A percentile compares a stretch with the other conserved stretches of the same genome.
Conservation (phyloP, 2,888 invertebrate genomes). For the Abrostola triplasia region DNA sequence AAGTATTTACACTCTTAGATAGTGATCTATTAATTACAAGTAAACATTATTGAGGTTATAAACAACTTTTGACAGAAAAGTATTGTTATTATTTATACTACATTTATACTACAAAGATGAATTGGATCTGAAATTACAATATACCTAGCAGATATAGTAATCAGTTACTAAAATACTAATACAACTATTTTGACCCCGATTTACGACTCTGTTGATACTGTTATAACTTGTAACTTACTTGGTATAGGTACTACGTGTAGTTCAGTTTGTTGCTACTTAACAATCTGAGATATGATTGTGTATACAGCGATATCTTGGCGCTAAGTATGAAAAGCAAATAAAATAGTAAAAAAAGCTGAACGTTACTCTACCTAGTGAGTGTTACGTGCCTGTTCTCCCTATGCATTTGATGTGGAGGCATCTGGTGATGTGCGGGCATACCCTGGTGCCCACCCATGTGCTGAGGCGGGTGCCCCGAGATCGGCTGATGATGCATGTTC, state of each 20-base stretch:
- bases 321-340: constrained; percentile 65
- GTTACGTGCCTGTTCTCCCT: constrained; percentile 89
- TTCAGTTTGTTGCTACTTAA: constrained; percentile 27
- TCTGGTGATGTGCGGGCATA: constrained; percentile 89
- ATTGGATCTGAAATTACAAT: neutral
- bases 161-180: constrained; percentile 6
- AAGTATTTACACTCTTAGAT: constrained; percentile 14
- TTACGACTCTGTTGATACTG: constrained; percentile 29
- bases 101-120: neutral
- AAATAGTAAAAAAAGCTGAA: constrained; percentile 74
- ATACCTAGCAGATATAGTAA: neutral
- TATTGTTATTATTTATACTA: constrained; percentile 1
- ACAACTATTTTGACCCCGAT: constrained; percentile 44
- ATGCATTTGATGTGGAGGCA: constrained; percentile 90
- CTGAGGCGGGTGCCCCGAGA: constrained; percentile 86
- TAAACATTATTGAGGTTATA: constrained; percentile 45
- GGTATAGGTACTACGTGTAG: constrained; percentile 4
- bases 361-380: constrained; percentile 82
- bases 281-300: constrained; percentile 41
- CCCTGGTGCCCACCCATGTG: constrained; percentile 83
- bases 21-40: constrained; percentile 19
- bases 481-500: constrained; percentile 88
- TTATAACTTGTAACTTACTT: constrained; percentile 7
- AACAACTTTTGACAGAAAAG: constrained; percentile 39
- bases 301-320: constrained; percentile 44